Percentiles rank a stretch among this genome's conserved stretches.
These are phyloP conservation scores for Columba guinea DNA, from an alignment of 2,797 vertebrate species.

Conservation along the genomic window DNA sequence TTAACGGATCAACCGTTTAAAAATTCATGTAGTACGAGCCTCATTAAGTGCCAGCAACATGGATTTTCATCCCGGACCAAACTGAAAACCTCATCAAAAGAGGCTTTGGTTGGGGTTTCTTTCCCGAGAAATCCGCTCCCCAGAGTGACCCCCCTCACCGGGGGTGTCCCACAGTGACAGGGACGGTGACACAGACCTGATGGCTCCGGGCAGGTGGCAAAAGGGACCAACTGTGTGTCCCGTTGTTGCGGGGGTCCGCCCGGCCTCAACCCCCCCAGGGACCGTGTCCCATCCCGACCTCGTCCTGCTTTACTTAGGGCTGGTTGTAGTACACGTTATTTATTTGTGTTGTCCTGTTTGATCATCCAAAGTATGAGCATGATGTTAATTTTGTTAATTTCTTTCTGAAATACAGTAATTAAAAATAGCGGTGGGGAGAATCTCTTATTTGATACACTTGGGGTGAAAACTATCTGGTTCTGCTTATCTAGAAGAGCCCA, in stretches of 20 bases:
- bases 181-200: neutral
- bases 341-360: neutral
- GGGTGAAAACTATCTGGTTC: neutral
- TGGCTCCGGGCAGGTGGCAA: too few relatives aligned
- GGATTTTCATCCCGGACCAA: neutral
- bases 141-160: neutral
- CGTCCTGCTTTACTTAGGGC: neutral
- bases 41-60: neutral
- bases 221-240: rapidly evolving
- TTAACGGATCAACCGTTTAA: neutral
- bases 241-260: neutral
- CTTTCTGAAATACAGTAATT: neutral
- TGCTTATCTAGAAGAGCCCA: neutral
- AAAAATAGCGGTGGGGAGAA: neutral
- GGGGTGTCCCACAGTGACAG: rapidly evolving
- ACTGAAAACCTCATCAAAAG: neutral
- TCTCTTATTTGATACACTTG: neutral
- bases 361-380: neutral
- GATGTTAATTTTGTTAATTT: neutral
- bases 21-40: neutral
- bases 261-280: neutral
- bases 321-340: neutral
- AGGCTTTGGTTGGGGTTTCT: neutral
- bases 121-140: neutral
- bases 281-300: rapidly evolving